These are phyloP conservation scores for Tribolium castaneum DNA, from an alignment of 1,140 invertebrate species.

Conservation along the genomic window DNA sequence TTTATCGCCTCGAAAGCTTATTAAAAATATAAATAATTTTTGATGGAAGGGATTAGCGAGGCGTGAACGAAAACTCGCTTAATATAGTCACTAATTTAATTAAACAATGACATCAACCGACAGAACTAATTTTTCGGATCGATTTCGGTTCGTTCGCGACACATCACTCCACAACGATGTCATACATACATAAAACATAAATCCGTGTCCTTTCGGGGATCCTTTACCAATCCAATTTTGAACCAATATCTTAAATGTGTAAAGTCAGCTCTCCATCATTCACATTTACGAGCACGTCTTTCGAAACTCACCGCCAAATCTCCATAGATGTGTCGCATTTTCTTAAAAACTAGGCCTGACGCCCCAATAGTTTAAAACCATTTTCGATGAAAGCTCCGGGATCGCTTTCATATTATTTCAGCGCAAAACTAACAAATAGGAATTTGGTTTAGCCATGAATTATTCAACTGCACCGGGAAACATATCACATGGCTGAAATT, in stretches of 20 bases:
- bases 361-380: background rate
- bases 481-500: too few species aligned
- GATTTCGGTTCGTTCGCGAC: background rate
- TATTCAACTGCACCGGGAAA: background rate
- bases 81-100: conserved; percentile 9
- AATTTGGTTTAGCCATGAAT: conserved; percentile 6
- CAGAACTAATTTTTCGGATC: conserved; percentile 2
- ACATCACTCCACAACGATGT: background rate
- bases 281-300: conserved; percentile 22
- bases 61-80: background rate
- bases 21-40: background rate
- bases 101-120: background rate
- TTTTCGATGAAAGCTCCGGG: background rate
- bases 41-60: background rate
- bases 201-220: conserved; percentile 28
- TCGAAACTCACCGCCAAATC: conserved; percentile 15
- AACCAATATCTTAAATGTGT: conserved; percentile 29
- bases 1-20: background rate
- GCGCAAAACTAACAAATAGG: conserved; percentile 8
- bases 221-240: conserved; percentile 25
- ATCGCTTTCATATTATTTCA: background rate
- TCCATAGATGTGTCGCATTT: conserved; percentile 15
- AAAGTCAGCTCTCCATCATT: conserved; percentile 34
- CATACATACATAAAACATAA: conserved; percentile 33
- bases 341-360: background rate